phyloP scores from a whole-genome alignment of 2,888 invertebrate species.

The Plebejus argus region DNA sequence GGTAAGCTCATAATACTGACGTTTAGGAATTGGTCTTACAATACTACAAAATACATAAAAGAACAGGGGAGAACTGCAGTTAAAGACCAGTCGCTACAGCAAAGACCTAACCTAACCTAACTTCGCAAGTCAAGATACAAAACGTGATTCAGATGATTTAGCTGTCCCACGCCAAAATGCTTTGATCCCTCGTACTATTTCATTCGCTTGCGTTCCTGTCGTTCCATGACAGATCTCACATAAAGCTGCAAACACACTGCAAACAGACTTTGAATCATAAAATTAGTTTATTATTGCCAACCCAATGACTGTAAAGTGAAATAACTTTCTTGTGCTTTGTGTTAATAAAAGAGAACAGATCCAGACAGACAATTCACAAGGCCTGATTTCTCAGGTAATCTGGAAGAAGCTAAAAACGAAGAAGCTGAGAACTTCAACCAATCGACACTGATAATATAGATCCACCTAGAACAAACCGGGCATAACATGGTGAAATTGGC shows the following conservation, averaged over 20 bases:
- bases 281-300: too few species aligned
- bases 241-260: neutral
- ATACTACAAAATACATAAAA: too few species aligned
- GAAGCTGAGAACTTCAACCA: too few species aligned
- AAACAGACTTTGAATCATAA: neutral
- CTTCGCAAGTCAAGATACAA: neutral
- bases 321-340: neutral
- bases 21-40: too few species aligned
- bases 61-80: neutral
- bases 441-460: too few species aligned
- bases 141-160: neutral
- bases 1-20: too few species aligned
- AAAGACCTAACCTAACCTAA: neutral
- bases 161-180: slow-evolving; percentile 2
- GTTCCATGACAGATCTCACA: neutral
- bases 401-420: too few species aligned
- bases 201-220: neutral
- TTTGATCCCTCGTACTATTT: neutral
- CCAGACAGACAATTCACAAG: too few species aligned
- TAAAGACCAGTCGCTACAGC: neutral
- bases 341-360: too few species aligned
- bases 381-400: too few species aligned
- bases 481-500: too few species aligned
- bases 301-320: neutral
- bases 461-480: too few species aligned